Percentiles rank a stretch among this genome's conserved stretches.
phyloP scores from a whole-genome alignment of 2,797 vertebrate species.

The Rhabdophis nuchalis region DNA sequence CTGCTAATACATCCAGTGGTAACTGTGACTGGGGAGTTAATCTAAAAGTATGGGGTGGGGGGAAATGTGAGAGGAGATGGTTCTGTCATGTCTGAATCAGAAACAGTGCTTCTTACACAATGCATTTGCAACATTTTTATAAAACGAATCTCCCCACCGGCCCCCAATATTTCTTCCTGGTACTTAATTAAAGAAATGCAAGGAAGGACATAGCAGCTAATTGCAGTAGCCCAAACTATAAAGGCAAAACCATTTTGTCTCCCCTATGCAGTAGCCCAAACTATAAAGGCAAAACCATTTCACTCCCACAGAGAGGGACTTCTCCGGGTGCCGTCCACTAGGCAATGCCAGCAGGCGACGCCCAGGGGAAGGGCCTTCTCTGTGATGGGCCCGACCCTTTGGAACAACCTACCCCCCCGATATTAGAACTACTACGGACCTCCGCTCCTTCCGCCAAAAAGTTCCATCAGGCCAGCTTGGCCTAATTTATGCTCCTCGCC shows the following conservation, averaged over 20 bases:
- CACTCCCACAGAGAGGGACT: too few species aligned
- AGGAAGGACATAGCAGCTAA: background rate
- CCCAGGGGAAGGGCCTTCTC: too few species aligned
- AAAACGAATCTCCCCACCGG: background rate
- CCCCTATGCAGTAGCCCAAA: too few species aligned
- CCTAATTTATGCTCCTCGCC: too few species aligned
- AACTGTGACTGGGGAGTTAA: background rate
- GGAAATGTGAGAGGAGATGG: background rate
- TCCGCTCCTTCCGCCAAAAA: too few species aligned
- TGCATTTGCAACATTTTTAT: background rate
- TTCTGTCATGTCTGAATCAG: background rate
- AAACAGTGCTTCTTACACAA: background rate
- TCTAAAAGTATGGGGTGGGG: background rate
- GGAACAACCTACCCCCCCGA: too few species aligned
- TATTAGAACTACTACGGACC: too few species aligned
- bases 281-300: too few species aligned
- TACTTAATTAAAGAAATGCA: background rate
- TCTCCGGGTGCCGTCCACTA: too few species aligned
- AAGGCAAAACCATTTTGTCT: background rate
- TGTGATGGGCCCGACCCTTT: too few species aligned
- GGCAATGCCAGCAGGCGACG: too few species aligned
- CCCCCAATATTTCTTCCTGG: background rate
- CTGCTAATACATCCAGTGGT: background rate
- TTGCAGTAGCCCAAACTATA: background rate
- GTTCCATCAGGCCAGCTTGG: too few species aligned